These are phyloP conservation scores for Standfussiana lucernea DNA, from an alignment of 2,888 invertebrate species.

Conservation along the genomic window DNA sequence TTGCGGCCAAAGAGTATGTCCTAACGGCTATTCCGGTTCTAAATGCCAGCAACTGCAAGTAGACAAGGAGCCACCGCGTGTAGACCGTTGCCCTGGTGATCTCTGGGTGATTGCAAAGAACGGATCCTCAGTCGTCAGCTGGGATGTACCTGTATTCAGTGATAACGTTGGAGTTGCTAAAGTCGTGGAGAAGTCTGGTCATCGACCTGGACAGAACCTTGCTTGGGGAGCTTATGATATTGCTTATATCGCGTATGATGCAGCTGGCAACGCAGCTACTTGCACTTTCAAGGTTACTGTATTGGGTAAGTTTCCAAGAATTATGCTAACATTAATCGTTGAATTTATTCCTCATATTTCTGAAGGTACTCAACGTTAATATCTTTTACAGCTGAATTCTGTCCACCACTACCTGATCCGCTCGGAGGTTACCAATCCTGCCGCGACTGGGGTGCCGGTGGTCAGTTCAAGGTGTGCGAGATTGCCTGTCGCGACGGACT, in stretches of 20 bases:
- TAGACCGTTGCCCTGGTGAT: constrained; percentile 98
- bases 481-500: constrained; percentile 96
- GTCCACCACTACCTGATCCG: constrained; percentile 96
- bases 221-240: constrained; percentile 98
- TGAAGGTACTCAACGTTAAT: background rate
- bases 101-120: constrained; percentile 98
- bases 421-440: constrained; percentile 97
- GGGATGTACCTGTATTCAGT: constrained; percentile 97
- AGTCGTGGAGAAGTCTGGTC: constrained; percentile 96
- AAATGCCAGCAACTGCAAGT: constrained; percentile 96
- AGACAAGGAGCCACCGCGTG: constrained; percentile 96
- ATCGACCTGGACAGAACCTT: constrained; percentile 96
- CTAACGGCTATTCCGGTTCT: constrained; percentile 95
- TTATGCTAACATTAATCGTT: background rate
- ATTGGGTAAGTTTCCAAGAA: constrained; percentile 92
- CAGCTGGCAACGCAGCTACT: constrained; percentile 97
- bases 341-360: background rate
- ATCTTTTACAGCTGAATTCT: constrained; percentile 94
- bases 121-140: constrained; percentile 96
- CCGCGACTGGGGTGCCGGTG: constrained; percentile 98
- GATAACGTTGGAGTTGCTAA: constrained; percentile 96
- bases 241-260: constrained; percentile 98
- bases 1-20: constrained; percentile 97
- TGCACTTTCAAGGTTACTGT: constrained; percentile 98
- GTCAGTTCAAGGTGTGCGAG: constrained; percentile 98